phyloP scores from a whole-genome alignment of 2,113 vertebrate genomes.

The Morone chrysops region DNA sequence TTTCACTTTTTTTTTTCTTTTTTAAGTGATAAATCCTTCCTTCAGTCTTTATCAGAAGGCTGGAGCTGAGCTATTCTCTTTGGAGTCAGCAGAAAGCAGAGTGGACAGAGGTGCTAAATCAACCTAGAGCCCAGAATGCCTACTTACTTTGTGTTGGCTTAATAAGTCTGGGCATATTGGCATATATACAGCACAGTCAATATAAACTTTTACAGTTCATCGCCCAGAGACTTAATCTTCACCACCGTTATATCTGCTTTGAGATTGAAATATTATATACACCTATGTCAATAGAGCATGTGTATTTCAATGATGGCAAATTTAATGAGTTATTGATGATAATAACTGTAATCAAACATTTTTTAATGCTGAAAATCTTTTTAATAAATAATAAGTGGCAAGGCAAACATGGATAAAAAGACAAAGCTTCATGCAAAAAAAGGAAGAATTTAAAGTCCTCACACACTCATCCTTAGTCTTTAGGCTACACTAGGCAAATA shows the following conservation, averaged over 20 bases:
- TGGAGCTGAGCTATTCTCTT: conserved; percentile 66
- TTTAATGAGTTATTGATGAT: background rate
- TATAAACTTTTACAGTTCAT: conserved; percentile 73
- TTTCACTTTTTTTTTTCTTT: conserved; percentile 23
- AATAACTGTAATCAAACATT: background rate
- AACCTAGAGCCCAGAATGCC: conserved; percentile 46
- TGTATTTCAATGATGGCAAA: background rate
- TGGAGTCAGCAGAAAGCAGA: conserved; percentile 72
- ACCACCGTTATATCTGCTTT: conserved; percentile 34
- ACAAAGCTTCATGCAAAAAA: background rate
- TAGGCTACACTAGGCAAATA: conserved; percentile 43
- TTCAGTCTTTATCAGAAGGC: conserved; percentile 67
- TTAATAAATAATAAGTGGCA: background rate
- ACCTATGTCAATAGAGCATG: conserved; percentile 18
- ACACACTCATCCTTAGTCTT: background rate
- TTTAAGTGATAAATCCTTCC: conserved; percentile 66
- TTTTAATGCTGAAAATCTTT: background rate
- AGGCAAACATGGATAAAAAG: background rate
- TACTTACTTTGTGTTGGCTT: conserved; percentile 72
- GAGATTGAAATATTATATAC: conserved; percentile 32
- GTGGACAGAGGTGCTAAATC: conserved; percentile 73
- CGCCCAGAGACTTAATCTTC: conserved; percentile 67
- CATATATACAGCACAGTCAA: conserved; percentile 72
- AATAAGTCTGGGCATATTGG: conserved; percentile 76
- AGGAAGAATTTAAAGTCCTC: background rate